Evolutionary conservation across 2,113 vertebrate species (phyloP).

Genomic region (Indicator indicator): DNA sequence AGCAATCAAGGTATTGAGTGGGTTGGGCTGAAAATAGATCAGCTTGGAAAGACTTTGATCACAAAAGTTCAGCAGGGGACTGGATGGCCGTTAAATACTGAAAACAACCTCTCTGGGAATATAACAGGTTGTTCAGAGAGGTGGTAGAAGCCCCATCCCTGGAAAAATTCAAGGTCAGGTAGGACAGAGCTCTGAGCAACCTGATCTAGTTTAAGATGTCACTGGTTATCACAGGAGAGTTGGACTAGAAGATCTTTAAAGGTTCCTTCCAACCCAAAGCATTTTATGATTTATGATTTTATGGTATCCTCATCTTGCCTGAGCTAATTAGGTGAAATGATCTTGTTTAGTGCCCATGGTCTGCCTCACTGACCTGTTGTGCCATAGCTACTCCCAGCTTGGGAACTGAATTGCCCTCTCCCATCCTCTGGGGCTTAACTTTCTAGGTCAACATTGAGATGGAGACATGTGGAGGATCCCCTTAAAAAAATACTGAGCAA

Average conservation of each 20-base stretch:
- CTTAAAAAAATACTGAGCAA: background rate
- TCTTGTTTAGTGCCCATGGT: background rate
- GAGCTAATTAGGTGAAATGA: background rate
- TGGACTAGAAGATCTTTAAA: too few species aligned
- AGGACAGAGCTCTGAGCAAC: too few species aligned
- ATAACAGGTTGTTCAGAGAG: too few species aligned
- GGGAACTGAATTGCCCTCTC: background rate
- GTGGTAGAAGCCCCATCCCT: too few species aligned
- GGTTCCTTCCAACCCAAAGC: too few species aligned
- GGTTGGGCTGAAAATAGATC: constrained; percentile 69
- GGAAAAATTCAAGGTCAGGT: too few species aligned
- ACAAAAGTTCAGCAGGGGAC: background rate
- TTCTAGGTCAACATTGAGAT: background rate
- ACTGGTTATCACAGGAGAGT: too few species aligned
- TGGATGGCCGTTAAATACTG: background rate
- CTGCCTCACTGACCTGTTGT: background rate
- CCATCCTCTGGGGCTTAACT: background rate
- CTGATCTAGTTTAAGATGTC: too few species aligned
- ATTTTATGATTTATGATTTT: too few species aligned
- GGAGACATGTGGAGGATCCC: background rate
- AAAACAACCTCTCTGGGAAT: background rate
- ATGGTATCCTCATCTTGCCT: background rate
- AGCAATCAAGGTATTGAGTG: constrained; percentile 68
- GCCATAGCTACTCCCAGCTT: background rate
- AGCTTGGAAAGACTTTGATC: constrained; percentile 43